phyloP scores from a whole-genome alignment of 2,888 invertebrate species.

The Crematogaster levior region DNA sequence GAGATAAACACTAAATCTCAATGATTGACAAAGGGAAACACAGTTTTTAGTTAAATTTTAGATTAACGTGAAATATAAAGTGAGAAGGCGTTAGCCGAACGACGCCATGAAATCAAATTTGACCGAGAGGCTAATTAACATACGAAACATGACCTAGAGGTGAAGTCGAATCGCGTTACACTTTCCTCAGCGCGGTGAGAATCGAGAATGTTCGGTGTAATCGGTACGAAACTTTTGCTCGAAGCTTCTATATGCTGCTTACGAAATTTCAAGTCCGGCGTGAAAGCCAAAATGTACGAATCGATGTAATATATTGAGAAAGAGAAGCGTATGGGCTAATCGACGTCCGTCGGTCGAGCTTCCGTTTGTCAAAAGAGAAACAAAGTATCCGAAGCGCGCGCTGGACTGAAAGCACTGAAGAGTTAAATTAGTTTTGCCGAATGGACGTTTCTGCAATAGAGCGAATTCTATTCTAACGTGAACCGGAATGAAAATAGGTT shows the following conservation, averaged over 20 bases:
- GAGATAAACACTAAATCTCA: background rate
- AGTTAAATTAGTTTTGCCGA: conserved; percentile 51
- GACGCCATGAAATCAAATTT: conserved; percentile 57
- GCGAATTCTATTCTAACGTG: conserved; percentile 35
- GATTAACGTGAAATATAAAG: background rate
- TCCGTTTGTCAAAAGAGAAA: conserved; percentile 45
- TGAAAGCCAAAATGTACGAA: background rate
- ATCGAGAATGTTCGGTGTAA: background rate
- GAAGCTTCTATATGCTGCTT: background rate
- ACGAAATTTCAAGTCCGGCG: conserved; percentile 1
- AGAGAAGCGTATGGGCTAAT: conserved; percentile 26
- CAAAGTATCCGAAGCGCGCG: conserved; percentile 36
- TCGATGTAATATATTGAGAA: conserved; percentile 39
- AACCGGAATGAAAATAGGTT: conserved; percentile 36
- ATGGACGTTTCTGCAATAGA: conserved; percentile 36
- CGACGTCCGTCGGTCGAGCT: conserved; percentile 17
- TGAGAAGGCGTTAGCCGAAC: conserved; percentile 20
- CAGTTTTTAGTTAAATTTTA: background rate
- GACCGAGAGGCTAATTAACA: conserved; percentile 68
- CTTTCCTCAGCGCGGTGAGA: conserved; percentile 55
- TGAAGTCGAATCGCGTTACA: conserved; percentile 66
- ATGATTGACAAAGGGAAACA: background rate
- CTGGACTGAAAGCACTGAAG: conserved; percentile 40
- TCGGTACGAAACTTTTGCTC: background rate
- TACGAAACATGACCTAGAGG: conserved; percentile 61